Evolutionary conservation across 2,113 vertebrate species (phyloP).

Genomic region (Erythrocercus mccallii): DNA sequence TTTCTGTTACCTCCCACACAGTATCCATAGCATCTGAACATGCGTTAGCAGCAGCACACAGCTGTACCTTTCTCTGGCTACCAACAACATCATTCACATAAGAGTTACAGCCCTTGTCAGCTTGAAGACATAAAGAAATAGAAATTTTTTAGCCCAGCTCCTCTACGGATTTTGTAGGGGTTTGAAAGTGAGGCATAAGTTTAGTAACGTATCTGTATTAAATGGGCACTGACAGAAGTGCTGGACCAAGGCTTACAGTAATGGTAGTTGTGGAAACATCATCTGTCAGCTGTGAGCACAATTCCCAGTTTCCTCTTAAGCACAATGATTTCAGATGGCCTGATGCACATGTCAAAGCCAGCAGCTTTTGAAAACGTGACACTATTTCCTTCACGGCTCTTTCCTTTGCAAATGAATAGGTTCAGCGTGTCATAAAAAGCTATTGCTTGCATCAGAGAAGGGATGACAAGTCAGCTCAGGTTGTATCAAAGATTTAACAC

Average conservation of each 20-base stretch:
- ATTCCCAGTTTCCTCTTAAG: not conserved
- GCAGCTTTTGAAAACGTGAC: not conserved
- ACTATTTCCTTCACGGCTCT: not conserved
- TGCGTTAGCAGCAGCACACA: not conserved
- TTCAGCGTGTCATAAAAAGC: not conserved
- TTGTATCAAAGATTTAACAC: not conserved
- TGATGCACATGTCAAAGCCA: not conserved
- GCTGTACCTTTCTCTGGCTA: not conserved
- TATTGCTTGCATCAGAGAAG: not conserved
- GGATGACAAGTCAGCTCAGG: not conserved
- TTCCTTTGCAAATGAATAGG: not conserved
- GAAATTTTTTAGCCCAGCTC: not conserved
- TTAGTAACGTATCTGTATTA: not conserved
- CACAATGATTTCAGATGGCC: not conserved
- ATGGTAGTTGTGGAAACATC: not conserved
- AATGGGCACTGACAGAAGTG: not conserved
- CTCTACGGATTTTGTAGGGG: not conserved
- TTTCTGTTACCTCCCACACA: not conserved
- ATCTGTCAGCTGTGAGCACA: not conserved
- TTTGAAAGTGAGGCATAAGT: not conserved
- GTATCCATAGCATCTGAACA: not conserved
- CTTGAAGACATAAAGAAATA: not conserved
- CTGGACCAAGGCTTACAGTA: not conserved
- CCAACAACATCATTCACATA: not conserved
- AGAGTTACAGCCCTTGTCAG: not conserved